Evolutionary conservation across 1,140 invertebrate genomes (phyloP).

Genomic region (Meteorus sp.): DNA sequence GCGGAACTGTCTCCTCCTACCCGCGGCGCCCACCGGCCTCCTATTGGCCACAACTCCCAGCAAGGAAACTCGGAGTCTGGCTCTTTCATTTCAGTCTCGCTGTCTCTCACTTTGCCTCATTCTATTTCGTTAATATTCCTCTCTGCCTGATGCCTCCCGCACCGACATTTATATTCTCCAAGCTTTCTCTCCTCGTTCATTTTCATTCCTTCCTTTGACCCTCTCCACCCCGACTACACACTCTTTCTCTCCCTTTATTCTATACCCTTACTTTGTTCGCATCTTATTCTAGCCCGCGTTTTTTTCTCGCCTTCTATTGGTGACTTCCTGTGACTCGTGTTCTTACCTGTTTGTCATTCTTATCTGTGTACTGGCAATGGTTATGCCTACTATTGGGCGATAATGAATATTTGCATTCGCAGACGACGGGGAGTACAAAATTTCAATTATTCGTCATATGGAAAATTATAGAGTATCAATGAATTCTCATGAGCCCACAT

Average conservation of each 20-base stretch:
- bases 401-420: not conserved
- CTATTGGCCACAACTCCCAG: conserved; percentile 45
- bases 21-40: conserved; percentile 49
- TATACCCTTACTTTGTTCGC: conserved; percentile 3
- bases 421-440: too few species aligned
- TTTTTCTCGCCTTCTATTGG: conserved; percentile 12
- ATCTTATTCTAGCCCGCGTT: conserved; percentile 1
- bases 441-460: too few species aligned
- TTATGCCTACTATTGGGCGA: too few species aligned
- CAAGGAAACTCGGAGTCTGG: conserved; percentile 31
- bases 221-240: not conserved
- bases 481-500: too few species aligned
- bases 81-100: conserved; percentile 14
- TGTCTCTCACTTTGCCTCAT: conserved; percentile 14
- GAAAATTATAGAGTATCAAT: too few species aligned
- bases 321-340: conserved; percentile 17
- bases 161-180: not conserved
- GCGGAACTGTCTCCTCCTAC: conserved; percentile 58
- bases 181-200: too few species aligned
- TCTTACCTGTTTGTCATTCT: conserved; percentile 5
- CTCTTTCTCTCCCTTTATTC: conserved; percentile 1
- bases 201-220: not conserved
- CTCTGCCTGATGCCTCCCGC: not conserved
- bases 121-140: not conserved
- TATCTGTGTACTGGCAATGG: not conserved